Evolutionary conservation across 1,140 invertebrate genomes (phyloP), one percentile per base, ranked within the genome.

Genomic region (Mycetomoellerius zeteki): DNA sequence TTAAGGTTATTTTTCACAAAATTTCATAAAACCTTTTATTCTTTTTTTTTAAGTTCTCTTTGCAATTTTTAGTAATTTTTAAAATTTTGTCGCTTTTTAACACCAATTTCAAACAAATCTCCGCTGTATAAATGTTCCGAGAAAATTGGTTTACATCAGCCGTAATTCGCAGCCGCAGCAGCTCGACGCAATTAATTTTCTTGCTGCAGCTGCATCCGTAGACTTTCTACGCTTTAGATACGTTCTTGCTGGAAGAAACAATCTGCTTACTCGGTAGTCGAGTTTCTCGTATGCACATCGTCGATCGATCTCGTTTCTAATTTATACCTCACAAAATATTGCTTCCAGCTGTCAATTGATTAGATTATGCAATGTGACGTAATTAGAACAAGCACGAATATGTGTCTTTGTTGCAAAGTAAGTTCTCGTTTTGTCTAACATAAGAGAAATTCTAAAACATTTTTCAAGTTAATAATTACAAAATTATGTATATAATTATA

Each of bases 121-220:
- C 56, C 30, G 85, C 24, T 71, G 72, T 75, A 89, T 89, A 78
- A 87, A 87, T 78, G 71, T 89, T 77, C 50, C 62, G 62, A 65
- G 85, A 88, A 84, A 86, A 90, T 86, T 76, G 89, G 85, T 90
- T 89, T 72, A 78, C 85, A 87, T 84, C 88, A 86, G 88, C 85
- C 88, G 88, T 90, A 90, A 90, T 90, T 90, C 88, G 88, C 88
- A 88, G 88, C 88, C 84, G 77, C 77, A 81, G 76, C 86, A 86
- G 89, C 85, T 88, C 88, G 75, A 78, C 72, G 85, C 89, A 86
- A 90, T 90, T 90, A 90, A 89, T 90, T 90, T 77, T 89, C 89
- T 87, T 80, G 88, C 72, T 90, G 89, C 89, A 90, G 71, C 85
- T 77, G 89, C 71, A 90, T 89, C 88, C 85, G 85, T 86, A 90